Evolutionary conservation across 2,113 vertebrate species (phyloP).

Genomic region (Thunnus maccoyii): DNA sequence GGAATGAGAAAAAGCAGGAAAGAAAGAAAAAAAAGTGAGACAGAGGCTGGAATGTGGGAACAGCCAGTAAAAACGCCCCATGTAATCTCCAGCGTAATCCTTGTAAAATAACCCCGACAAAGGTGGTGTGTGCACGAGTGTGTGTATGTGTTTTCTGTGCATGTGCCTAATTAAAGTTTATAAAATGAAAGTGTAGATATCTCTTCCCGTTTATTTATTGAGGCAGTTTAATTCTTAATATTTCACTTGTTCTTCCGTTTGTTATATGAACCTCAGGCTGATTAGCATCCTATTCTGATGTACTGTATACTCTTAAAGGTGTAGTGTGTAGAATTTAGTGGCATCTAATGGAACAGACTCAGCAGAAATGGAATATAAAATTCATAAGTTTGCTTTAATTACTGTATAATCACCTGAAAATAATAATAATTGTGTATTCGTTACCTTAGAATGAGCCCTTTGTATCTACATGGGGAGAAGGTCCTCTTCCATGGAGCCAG

Average conservation of each 20-base stretch:
- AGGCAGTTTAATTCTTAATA: constrained; percentile 11
- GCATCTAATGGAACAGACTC: too few relatives aligned
- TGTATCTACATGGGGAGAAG: too few relatives aligned
- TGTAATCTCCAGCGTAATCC: constrained; percentile 80
- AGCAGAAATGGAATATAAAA: too few relatives aligned
- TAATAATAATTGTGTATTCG: too few relatives aligned
- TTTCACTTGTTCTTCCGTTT: constrained; percentile 2
- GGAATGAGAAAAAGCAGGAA: constrained; percentile 53
- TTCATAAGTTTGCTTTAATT: too few relatives aligned
- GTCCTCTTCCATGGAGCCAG: too few relatives aligned
- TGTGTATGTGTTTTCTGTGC: constrained; percentile 19
- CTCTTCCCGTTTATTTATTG: neutral
- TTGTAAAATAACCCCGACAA: constrained; percentile 75
- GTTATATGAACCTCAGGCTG: constrained; percentile 15
- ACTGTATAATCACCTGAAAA: too few relatives aligned
- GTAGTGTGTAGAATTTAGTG: too few relatives aligned
- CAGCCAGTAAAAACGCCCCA: constrained; percentile 71
- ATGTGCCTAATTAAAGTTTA: constrained; percentile 43
- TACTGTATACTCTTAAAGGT: constrained; percentile 8
- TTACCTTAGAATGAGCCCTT: too few relatives aligned
- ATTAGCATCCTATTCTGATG: constrained; percentile 28
- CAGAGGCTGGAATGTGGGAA: constrained; percentile 76
- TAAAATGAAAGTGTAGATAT: constrained; percentile 32
- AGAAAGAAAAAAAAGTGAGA: constrained; percentile 54
- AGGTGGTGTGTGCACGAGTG: constrained; percentile 36